Percentiles rank a stretch among this genome's conserved stretches.
Conservation (phyloP, 2,113 vertebrate genomes). For the Siniperca knerii region DNA sequence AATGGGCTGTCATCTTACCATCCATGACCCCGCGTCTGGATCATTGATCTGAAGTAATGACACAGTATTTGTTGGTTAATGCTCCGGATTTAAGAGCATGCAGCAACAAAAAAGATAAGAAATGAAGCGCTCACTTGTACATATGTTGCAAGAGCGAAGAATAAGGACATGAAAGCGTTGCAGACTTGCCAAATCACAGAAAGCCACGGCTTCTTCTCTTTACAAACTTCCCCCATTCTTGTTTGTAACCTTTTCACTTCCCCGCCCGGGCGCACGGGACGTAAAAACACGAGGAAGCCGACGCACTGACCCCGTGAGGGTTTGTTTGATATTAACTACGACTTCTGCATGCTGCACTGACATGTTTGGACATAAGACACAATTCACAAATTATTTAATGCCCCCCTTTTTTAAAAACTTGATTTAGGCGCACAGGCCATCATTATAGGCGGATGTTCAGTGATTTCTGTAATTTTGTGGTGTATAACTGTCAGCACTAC, state of each 20-base stretch:
- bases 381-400: background rate
- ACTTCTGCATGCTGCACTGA: background rate
- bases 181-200: slow-evolving; percentile 65
- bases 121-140: slow-evolving; percentile 77
- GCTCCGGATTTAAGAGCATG: background rate
- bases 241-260: background rate
- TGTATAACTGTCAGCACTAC: accelerated
- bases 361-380: background rate
- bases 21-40: slow-evolving; percentile 83
- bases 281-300: accelerated
- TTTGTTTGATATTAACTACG: background rate
- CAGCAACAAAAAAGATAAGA: too few species aligned
- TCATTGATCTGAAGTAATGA: slow-evolving; percentile 81
- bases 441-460: background rate
- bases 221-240: slow-evolving; percentile 62
- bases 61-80: background rate
- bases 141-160: slow-evolving; percentile 83
- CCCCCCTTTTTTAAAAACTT: accelerated
- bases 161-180: slow-evolving; percentile 80
- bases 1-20: slow-evolving; percentile 64
- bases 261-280: slow-evolving; percentile 31
- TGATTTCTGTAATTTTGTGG: background rate
- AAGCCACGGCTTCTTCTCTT: slow-evolving; percentile 22
- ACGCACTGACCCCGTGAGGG: background rate
- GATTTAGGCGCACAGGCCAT: background rate